Conservation (phyloP, 2,113 vertebrate species). For the Crypturellus undulatus region DNA sequence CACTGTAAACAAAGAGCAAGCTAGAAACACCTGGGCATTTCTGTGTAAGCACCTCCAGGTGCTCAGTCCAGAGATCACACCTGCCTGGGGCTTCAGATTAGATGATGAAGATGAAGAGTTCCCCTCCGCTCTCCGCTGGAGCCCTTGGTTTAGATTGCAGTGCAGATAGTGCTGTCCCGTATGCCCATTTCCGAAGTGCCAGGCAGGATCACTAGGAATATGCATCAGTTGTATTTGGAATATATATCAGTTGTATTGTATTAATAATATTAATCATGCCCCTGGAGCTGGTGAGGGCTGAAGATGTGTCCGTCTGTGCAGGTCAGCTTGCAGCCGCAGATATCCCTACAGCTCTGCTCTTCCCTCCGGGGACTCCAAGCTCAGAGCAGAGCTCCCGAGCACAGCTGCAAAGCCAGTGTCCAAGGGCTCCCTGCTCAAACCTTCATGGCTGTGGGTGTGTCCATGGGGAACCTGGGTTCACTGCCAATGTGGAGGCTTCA, state of each 20-base stretch:
- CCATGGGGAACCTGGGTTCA: rapidly evolving
- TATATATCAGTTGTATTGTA: too few relatives aligned
- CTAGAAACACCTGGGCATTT: neutral
- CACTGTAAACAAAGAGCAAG: neutral
- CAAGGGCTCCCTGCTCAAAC: neutral
- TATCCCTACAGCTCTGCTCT: neutral
- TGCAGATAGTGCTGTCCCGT: neutral
- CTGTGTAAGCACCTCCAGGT: neutral
- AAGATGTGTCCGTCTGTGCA: neutral
- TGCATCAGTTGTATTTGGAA: too few relatives aligned
- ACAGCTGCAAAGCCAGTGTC: neutral
- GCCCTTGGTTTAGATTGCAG: neutral
- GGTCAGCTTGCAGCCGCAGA: neutral
- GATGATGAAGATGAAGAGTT: neutral
- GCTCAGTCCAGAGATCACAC: neutral
- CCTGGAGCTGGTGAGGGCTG: neutral
- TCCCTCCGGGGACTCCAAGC: neutral
- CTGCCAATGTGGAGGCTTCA: neutral
- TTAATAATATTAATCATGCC: too few relatives aligned
- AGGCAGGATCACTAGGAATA: neutral
- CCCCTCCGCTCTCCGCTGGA: neutral
- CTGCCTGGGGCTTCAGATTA: neutral
- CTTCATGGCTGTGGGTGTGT: rapidly evolving
- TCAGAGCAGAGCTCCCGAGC: neutral
- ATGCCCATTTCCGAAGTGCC: neutral